Evolutionary conservation across 2,888 invertebrate genomes (phyloP).

Genomic region (Pemphredon lugubris): DNA sequence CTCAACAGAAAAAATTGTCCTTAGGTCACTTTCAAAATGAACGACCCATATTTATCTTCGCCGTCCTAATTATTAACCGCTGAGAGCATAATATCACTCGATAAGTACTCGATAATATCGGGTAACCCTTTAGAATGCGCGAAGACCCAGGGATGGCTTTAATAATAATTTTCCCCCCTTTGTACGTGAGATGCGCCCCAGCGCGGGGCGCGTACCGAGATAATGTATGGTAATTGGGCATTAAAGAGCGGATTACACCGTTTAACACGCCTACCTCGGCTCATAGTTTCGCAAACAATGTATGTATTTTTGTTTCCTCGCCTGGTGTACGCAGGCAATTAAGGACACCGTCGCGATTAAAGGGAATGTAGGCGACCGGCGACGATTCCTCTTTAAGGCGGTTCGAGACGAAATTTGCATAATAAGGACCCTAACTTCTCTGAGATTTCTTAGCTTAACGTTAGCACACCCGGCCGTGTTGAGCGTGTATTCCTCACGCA

Average conservation of each 20-base stretch:
- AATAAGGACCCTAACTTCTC: conserved; percentile 19
- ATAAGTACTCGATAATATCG: conserved; percentile 33
- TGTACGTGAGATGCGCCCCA: conserved; percentile 32
- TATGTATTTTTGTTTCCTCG: conserved; percentile 51
- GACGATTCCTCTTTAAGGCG: conserved; percentile 34
- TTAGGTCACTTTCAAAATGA: too few relatives aligned
- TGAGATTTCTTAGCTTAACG: conserved; percentile 40
- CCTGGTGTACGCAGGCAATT: conserved; percentile 47
- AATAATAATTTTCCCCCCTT: conserved; percentile 68
- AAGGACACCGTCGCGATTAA: conserved; percentile 50
- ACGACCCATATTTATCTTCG: neutral
- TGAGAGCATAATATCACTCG: conserved; percentile 4
- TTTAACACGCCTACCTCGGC: conserved; percentile 63
- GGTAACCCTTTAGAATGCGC: conserved; percentile 32
- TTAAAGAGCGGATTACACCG: conserved; percentile 72
- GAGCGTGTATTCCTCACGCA: conserved; percentile 6
- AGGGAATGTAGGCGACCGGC: conserved; percentile 10
- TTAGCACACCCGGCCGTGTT: neutral
- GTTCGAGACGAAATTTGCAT: conserved; percentile 47
- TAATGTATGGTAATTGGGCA: conserved; percentile 74
- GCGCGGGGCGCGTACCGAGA: conserved; percentile 57
- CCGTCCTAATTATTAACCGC: conserved; percentile 14
- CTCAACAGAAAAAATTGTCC: too few relatives aligned
- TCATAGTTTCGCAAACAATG: conserved; percentile 56
- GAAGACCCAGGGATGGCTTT: conserved; percentile 27